Evolutionary conservation across 2,888 invertebrate genomes (phyloP), one percentile per base, ranked within the genome.

Genomic region (Gortyna flavago): DNA sequence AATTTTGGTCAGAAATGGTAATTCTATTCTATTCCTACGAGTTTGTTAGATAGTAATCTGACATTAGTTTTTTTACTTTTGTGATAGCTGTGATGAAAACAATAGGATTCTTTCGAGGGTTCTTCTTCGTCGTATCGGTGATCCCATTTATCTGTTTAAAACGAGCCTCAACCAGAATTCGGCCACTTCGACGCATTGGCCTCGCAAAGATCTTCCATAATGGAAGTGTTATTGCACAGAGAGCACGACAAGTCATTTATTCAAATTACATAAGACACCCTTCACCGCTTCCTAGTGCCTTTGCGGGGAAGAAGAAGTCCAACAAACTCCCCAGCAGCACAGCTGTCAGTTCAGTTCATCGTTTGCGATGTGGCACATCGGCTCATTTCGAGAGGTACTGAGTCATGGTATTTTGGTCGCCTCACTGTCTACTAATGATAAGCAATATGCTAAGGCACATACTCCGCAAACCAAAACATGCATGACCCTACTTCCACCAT

Each of bases 401-500:
- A 13, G 13, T 57, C 16, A 48, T 72, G n/a, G 18, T 44, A 13
- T 21, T 54, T 44, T 48, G 0, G n/a, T 48, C 61, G 29, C n/a
- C 54, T 7, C 11, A 18, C 4, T n/a, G 51, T 67, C 54, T 48
- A 8, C 38, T 16, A 38, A 51, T 51, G 35, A 16, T 38, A 32
- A 18, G 1, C 38, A 59, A n/a, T 74, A 81, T 64, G 81, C 9
- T 51, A 75, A 80, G 68, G 18, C 54, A 62, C 18, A 70, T 59
- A 70, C 59, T 74, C 21, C 44, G 29, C 16, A 25, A 73, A 72
- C 38, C 62, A 71, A 73, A 51, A 62, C 69, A 81, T 78, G 79
- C 59, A 57, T 2, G 75, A 66, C 72, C 72, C 44, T 29, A 66
- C 62, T 48, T 67, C 72, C 65, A 72, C 78, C 61, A 81, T 73